Evolutionary conservation across 1,140 invertebrate genomes (phyloP).

Genomic region (Leptinotarsa lineolata): DNA sequence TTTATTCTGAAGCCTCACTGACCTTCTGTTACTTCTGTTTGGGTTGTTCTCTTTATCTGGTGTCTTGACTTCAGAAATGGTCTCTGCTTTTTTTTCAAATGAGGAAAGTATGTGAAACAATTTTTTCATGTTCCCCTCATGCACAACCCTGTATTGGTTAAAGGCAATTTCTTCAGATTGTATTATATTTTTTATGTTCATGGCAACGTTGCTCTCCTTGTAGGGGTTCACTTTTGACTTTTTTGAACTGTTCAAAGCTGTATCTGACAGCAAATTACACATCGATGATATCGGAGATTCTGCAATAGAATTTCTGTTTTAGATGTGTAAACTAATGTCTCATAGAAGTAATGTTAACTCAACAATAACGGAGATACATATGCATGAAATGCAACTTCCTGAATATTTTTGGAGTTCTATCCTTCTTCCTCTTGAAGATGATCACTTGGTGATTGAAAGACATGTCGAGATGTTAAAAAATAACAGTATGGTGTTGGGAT

Average conservation of each 20-base stretch:
- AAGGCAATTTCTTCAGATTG: conserved; percentile 13
- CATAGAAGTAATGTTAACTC: too few species aligned
- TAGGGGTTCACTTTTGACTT: not conserved
- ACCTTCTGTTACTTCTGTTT: not conserved
- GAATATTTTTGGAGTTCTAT: too few species aligned
- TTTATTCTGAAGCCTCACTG: conserved; percentile 12
- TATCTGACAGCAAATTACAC: conserved; percentile 18
- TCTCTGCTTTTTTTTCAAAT: not conserved
- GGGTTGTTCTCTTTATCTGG: not conserved
- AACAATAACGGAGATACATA: too few species aligned
- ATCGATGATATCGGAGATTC: conserved; percentile 15
- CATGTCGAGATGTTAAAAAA: too few species aligned
- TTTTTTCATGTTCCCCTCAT: not conserved
- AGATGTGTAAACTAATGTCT: too few species aligned
- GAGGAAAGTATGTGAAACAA: not conserved
- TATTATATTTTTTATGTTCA: conserved; percentile 3
- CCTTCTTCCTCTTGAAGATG: too few species aligned
- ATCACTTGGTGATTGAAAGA: too few species aligned
- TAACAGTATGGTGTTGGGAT: too few species aligned
- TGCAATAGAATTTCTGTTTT: not conserved
- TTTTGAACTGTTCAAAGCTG: conserved; percentile 2
- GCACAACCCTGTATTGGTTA: not conserved
- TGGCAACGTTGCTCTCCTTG: not conserved
- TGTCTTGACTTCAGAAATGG: not conserved
- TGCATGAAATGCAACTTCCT: too few species aligned